Conservation (phyloP, 2,797 vertebrate genomes). For the Halcyon leucocephala region DNA sequence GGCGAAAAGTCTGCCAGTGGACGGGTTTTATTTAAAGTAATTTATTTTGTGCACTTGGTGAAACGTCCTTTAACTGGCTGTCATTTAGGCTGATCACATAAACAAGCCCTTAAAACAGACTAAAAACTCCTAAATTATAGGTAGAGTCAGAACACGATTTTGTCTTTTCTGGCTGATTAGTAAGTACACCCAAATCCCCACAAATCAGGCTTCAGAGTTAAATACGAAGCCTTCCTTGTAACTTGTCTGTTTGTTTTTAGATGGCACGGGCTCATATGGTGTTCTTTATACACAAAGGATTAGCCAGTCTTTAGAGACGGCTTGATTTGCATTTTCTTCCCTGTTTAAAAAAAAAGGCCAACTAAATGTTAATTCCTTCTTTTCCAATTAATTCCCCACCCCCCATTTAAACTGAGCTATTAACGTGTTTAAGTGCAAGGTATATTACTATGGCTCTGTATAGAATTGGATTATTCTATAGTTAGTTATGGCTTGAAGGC, state of each 20-base stretch:
- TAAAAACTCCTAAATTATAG: neutral
- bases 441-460: neutral
- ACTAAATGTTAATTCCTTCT: neutral
- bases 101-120: neutral
- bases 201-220: neutral
- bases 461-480: neutral
- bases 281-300: conserved; percentile 10
- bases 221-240: neutral
- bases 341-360: neutral
- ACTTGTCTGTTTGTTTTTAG: neutral
- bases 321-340: conserved; percentile 4
- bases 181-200: neutral
- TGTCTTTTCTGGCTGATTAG: neutral
- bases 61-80: neutral
- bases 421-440: neutral
- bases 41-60: neutral
- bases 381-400: neutral
- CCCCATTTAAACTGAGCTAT: neutral
- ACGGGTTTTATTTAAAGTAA: neutral
- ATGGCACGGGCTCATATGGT: neutral
- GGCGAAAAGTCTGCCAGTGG: neutral
- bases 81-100: neutral
- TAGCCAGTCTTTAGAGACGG: neutral
- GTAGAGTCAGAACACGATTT: neutral
- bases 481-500: neutral